Conservation (phyloP, 2,797 vertebrate species). For the Nyctalus aviator region DNA sequence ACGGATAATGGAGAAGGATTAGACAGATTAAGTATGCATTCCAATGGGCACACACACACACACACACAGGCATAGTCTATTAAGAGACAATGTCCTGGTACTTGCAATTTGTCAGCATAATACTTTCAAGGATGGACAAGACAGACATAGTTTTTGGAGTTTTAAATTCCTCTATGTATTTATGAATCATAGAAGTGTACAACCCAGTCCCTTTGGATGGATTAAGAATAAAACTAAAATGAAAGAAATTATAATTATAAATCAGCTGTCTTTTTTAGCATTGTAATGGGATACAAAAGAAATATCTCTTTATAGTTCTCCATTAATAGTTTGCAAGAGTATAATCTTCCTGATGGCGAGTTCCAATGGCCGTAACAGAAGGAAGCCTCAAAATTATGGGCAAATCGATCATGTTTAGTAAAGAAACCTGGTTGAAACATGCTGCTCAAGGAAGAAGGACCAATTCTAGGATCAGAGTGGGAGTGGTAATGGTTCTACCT, state of each 20-base stretch:
- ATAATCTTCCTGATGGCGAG: neutral
- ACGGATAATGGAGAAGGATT: conserved; percentile 65
- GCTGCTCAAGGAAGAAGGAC: neutral
- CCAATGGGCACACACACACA: neutral
- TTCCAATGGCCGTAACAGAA: neutral
- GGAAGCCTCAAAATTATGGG: neutral
- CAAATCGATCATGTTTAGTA: neutral
- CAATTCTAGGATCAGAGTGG: neutral
- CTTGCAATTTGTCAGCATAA: neutral
- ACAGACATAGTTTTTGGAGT: neutral
- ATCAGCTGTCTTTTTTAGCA: neutral
- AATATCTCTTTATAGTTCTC: neutral
- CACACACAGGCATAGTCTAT: neutral
- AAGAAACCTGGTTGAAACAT: neutral
- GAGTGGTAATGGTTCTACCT: neutral
- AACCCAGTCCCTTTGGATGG: neutral
- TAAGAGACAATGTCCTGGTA: neutral
- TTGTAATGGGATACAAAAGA: neutral
- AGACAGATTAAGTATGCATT: conserved; percentile 42
- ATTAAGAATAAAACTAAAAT: conserved; percentile 52
- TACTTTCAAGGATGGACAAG: conserved; percentile 36
- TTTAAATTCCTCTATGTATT: conserved; percentile 12
- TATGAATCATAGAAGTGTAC: neutral
- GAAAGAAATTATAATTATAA: neutral
- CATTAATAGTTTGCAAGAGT: neutral